A percentile compares a stretch with the other conserved stretches of the same genome.
These are phyloP conservation scores for Xestia c-nigrum DNA, from an alignment of 2,888 invertebrate genomes.

Conservation along the genomic window DNA sequence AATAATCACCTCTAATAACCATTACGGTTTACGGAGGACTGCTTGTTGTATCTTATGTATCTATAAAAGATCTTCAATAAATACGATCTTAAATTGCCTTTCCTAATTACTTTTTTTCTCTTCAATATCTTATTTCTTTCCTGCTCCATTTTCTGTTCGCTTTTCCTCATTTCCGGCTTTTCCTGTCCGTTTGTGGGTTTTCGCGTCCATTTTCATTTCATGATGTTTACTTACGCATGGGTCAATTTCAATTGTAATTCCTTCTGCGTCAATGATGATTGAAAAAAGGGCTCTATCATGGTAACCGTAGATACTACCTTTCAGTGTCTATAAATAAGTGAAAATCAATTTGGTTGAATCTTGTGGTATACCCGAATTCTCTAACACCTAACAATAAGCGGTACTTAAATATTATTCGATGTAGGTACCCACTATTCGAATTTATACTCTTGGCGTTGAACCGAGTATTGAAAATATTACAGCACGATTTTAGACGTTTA, in stretches of 20 bases:
- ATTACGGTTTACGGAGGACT: background rate
- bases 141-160: background rate
- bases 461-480: background rate
- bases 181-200: background rate
- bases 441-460: background rate
- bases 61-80: background rate
- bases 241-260: background rate
- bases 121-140: background rate
- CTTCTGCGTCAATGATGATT: background rate
- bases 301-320: background rate
- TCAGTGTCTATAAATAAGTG: background rate
- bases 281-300: background rate
- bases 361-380: background rate
- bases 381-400: background rate
- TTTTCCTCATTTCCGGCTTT: slow-evolving; percentile 5
- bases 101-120: background rate
- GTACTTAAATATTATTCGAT: background rate
- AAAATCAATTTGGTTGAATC: background rate
- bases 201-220: background rate
- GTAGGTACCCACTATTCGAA: background rate
- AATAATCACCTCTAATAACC: background rate
- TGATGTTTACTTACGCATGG: background rate
- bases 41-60: background rate
- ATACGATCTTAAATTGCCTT: background rate
- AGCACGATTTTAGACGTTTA: background rate